These are phyloP conservation scores for Caenorhabditis briggsae DNA, from an alignment of 1,140 invertebrate species.

Conservation along the genomic window DNA sequence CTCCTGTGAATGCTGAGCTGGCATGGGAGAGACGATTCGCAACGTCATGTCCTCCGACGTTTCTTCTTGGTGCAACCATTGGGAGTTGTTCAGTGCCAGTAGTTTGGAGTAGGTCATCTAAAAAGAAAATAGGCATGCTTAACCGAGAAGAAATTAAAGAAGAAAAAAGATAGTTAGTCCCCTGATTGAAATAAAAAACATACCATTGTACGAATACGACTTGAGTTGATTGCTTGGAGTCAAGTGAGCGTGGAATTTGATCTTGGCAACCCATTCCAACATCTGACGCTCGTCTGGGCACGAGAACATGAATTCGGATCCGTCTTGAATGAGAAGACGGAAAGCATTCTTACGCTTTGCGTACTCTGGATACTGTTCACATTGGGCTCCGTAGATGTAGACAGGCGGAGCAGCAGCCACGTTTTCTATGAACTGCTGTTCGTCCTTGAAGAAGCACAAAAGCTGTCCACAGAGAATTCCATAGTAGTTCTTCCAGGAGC, in stretches of 20 bases:
- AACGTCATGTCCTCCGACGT: constrained; percentile 33
- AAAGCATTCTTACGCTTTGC: constrained; percentile 95
- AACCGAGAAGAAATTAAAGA: neutral
- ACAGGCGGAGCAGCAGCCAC: constrained; percentile 91
- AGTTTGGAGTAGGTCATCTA: constrained; percentile 38
- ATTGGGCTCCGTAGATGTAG: constrained; percentile 82
- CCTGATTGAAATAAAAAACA: neutral
- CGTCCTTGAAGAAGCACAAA: constrained; percentile 92
- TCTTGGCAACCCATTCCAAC: constrained; percentile 93
- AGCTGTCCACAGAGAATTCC: constrained; percentile 95
- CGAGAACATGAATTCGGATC: constrained; percentile 91
- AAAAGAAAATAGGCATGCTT: constrained; percentile 37
- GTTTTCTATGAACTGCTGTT: constrained; percentile 82
- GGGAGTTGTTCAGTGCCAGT: constrained; percentile 6
- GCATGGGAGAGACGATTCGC: constrained; percentile 23
- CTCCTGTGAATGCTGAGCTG: constrained; percentile 2
- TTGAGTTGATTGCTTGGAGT: constrained; percentile 89
- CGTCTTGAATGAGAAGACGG: constrained; percentile 83
- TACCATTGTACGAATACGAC: constrained; percentile 43
- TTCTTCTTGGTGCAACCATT: constrained; percentile 40
- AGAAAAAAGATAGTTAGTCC: neutral
- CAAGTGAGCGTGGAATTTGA: constrained; percentile 91
- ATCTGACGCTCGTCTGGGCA: constrained; percentile 85
- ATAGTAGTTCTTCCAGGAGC: constrained; percentile 95
- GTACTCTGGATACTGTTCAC: constrained; percentile 84